Percentiles rank a stretch among this genome's conserved stretches.
Conservation (phyloP, 2,113 vertebrate genomes). For the Fulmarus glacialis region DNA sequence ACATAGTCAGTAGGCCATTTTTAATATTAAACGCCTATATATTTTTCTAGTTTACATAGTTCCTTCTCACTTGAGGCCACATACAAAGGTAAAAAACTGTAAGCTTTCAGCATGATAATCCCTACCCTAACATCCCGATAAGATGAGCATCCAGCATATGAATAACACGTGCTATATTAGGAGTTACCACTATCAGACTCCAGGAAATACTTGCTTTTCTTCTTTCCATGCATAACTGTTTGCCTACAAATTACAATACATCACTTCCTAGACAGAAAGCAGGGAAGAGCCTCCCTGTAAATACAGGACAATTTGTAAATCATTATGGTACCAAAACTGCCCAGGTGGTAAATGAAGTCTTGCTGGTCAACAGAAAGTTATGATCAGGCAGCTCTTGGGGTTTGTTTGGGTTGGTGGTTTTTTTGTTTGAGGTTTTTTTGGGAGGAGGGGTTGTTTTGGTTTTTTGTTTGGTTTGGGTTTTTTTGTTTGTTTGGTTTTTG, state of each 20-base stretch:
- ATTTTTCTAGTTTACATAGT: neutral
- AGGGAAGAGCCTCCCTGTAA: neutral
- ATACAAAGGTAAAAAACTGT: neutral
- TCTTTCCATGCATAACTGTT: neutral
- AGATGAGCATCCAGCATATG: neutral
- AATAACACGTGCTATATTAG: neutral
- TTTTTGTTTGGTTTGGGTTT: neutral
- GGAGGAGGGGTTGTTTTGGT: neutral
- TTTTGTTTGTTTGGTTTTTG: neutral
- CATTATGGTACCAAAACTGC: neutral
- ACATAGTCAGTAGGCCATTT: neutral
- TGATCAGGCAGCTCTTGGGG: neutral
- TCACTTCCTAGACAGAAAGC: neutral
- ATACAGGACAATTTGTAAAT: neutral
- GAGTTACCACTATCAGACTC: neutral
- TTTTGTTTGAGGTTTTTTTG: neutral
- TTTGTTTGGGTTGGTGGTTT: neutral
- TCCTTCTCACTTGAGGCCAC: neutral
- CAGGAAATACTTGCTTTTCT: neutral
- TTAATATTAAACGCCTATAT: neutral
- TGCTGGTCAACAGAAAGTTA: neutral
- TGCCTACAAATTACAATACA: neutral
- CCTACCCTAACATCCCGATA: neutral
- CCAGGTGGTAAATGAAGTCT: neutral
- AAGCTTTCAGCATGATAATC: neutral